Percentiles rank a stretch among this genome's conserved stretches.
These are phyloP conservation scores for Choristoneura rosaceana DNA, from an alignment of 2,888 invertebrate genomes.

Conservation along the genomic window DNA sequence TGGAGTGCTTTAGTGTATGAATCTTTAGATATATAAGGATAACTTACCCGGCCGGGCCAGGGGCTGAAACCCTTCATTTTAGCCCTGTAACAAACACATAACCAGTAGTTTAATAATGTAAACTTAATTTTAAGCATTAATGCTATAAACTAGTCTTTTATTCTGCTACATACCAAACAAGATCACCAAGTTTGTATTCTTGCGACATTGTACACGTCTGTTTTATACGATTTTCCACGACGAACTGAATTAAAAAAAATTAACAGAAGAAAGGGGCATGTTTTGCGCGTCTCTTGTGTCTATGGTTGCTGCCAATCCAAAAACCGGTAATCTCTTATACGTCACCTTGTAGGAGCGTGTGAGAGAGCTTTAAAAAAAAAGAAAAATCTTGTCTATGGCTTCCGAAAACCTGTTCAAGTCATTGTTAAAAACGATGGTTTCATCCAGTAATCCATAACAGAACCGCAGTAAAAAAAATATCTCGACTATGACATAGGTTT, in stretches of 20 bases:
- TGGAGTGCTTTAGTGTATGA: constrained; percentile 14
- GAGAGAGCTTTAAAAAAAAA: background rate
- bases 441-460: background rate
- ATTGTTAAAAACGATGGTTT: constrained; percentile 1
- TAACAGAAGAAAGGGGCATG: constrained; percentile 50
- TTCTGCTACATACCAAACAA: constrained; percentile 81
- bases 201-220: constrained; percentile 73
- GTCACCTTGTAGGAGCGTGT: constrained; percentile 21
- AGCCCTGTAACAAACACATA: constrained; percentile 90
- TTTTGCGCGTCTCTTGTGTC: constrained; percentile 55
- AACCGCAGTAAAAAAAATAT: background rate
- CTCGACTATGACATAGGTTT: too few relatives aligned
- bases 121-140: constrained; percentile 67
- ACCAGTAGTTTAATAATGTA: constrained; percentile 47
- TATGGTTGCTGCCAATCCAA: constrained; percentile 54
- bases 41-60: constrained; percentile 98
- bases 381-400: constrained; percentile 12
- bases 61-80: constrained; percentile 99
- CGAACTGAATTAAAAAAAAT: constrained; percentile 72
- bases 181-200: constrained; percentile 82
- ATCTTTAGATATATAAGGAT: constrained; percentile 58
- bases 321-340: constrained; percentile 31
- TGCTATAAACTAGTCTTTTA: constrained; percentile 46
- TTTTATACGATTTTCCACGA: constrained; percentile 67
- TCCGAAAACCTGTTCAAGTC: background rate